These are phyloP conservation scores for Dreissena rostriformis DNA, from an alignment of 1,140 invertebrate species.

Conservation along the genomic window DNA sequence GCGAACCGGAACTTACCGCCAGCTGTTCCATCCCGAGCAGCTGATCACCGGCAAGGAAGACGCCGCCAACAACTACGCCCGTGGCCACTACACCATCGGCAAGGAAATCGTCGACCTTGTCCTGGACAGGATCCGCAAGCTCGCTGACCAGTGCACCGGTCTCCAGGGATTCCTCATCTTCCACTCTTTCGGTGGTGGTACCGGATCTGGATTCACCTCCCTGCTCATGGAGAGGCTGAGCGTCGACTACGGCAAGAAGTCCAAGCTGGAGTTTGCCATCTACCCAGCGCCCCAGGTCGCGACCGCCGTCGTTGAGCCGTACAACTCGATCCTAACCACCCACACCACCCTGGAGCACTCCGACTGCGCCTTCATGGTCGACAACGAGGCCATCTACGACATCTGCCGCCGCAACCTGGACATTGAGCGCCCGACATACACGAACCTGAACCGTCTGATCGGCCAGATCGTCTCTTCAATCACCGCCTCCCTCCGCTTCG, in stretches of 20 bases:
- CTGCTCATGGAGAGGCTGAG: constrained; percentile 93
- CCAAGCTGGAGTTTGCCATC: constrained; percentile 82
- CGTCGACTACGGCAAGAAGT: constrained; percentile 94
- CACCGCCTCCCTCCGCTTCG: constrained; percentile 86
- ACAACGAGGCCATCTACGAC: constrained; percentile 78
- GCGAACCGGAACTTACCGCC: constrained; percentile 76
- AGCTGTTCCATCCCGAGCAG: constrained; percentile 59
- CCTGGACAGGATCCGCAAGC: constrained; percentile 42
- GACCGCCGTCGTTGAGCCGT: constrained; percentile 79
- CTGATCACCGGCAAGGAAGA: constrained; percentile 85
- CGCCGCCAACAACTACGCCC: constrained; percentile 81
- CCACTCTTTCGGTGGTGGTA: constrained; percentile 94
- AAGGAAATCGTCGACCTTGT: constrained; percentile 85
- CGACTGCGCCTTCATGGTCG: constrained; percentile 91
- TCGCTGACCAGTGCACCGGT: constrained; percentile 89
- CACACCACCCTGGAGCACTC: constrained; percentile 87
- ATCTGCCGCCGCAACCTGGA: constrained; percentile 85
- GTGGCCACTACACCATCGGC: constrained; percentile 78
- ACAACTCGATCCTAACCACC: constrained; percentile 81
- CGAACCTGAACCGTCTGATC: constrained; percentile 84
- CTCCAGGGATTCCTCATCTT: constrained; percentile 94
- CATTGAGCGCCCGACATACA: constrained; percentile 88
- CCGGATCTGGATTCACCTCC: constrained; percentile 93
- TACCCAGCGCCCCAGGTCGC: constrained; percentile 73
- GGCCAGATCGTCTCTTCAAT: constrained; percentile 87